phyloP scores from a whole-genome alignment of 2,888 invertebrate genomes.

The Automeris io region DNA sequence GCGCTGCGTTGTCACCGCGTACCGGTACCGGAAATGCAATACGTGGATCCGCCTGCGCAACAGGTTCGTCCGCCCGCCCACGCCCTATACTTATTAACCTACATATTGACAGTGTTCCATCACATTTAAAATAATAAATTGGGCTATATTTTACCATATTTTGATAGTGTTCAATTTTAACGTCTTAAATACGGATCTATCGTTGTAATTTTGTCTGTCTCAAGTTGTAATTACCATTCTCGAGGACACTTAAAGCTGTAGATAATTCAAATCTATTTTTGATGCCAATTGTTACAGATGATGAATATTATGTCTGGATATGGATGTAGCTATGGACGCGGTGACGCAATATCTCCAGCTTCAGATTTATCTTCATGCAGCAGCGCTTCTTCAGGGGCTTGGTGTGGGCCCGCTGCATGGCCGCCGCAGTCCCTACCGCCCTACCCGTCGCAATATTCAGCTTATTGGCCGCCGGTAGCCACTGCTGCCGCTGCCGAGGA shows the following conservation, averaged over 20 bases:
- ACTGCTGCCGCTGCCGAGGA: slow-evolving; percentile 56
- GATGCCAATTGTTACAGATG: slow-evolving; percentile 47
- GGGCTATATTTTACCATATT: slow-evolving; percentile 12
- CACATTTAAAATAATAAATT: slow-evolving; percentile 19
- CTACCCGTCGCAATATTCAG: slow-evolving; percentile 67
- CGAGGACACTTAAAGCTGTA: neutral
- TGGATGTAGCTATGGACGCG: slow-evolving; percentile 64
- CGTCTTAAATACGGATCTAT: neutral
- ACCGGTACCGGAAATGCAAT: slow-evolving; percentile 69
- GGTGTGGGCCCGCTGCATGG: slow-evolving; percentile 58
- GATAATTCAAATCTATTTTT: slow-evolving; percentile 2
- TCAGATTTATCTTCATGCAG: slow-evolving; percentile 65
- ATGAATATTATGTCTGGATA: slow-evolving; percentile 66
- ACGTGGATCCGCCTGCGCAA: slow-evolving; percentile 73
- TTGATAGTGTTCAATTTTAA: slow-evolving; percentile 13
- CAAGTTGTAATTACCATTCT: neutral
- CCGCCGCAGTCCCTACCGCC: slow-evolving; percentile 57
- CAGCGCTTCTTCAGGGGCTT: slow-evolving; percentile 59
- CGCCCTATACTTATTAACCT: slow-evolving; percentile 29
- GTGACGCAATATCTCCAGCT: slow-evolving; percentile 69
- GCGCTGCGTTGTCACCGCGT: slow-evolving; percentile 67
- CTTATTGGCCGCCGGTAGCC: slow-evolving; percentile 67
- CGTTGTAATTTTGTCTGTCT: neutral
- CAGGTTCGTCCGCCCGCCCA: slow-evolving; percentile 70
- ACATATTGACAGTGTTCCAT: slow-evolving; percentile 30